Conservation (phyloP, 1,140 invertebrate genomes). For the Ylistrum balloti region DNA sequence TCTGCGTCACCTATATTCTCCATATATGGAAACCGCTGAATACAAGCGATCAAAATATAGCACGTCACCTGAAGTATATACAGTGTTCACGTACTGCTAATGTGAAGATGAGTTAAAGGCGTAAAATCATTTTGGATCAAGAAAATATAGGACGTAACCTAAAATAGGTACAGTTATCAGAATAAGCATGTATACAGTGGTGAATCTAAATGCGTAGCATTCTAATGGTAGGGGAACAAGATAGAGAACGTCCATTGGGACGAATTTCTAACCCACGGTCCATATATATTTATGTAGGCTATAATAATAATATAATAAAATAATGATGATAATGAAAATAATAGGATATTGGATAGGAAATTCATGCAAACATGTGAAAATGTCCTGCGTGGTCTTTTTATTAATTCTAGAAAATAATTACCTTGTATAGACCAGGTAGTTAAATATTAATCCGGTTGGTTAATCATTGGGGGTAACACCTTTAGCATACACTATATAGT, state of each 20-base stretch:
- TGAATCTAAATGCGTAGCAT: neutral
- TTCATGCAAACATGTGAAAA: too few species aligned
- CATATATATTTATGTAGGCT: too few species aligned
- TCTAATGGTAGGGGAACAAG: neutral
- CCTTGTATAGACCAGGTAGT: too few species aligned
- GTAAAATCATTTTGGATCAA: neutral
- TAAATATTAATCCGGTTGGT: too few species aligned
- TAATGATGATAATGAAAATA: too few species aligned
- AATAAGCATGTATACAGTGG: neutral
- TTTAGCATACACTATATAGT: too few species aligned
- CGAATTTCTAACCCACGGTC: too few species aligned
- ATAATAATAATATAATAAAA: too few species aligned
- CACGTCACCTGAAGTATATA: neutral
- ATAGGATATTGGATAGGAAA: too few species aligned
- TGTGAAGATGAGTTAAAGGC: neutral
- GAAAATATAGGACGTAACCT: neutral
- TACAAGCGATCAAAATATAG: neutral
- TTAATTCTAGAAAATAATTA: too few species aligned
- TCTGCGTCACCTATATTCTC: neutral
- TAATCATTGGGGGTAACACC: too few species aligned
- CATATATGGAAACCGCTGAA: neutral
- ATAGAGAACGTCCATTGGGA: slow-evolving; percentile 3
- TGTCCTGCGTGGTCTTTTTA: too few species aligned
- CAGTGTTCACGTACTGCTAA: neutral
- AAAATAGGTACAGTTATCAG: neutral